Base-by-base conservation (phyloP, 2,113 vertebrate genomes). In the Xiphophorus couchianus region DNA sequence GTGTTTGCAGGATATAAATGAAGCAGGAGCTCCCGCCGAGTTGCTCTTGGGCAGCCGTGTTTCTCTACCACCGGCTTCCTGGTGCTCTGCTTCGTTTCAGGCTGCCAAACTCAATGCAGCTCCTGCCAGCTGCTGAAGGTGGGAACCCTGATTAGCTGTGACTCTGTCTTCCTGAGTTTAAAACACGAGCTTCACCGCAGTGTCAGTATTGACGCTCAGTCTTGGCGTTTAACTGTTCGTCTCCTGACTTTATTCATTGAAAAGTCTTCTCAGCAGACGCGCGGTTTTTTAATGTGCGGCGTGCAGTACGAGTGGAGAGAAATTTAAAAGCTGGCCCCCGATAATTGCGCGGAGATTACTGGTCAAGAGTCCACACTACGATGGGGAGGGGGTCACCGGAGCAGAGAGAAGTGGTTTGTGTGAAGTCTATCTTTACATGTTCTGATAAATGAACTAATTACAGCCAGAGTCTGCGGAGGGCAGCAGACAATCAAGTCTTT, bases 361-460 rank as follows among this genome's bases (percentile, higher is more conserved):
- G 69, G 74, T 83, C 86, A 81, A 65, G 72, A 80, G 79, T 77
- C 81, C 69, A 86, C 42, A 69, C 72, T 86, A 77, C 62, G 28
- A 37, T 37, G 35, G 35, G 10, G 10, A 2, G 10, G 0, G 29
- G 74, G 51, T 84, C 84, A 74, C 11, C 3, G 51, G 35, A 69
- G 81, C 74, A 37, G 37, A 76, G 82, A 70, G 44, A 82, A 76
- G 86, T 28, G 67, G 25, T 63, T 61, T 73, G 81, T 81, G 77
- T 83, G 77, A 76, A 78, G 84, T 81, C 67, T 60, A 84, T 74
- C 74, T 86, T 63, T 87, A 84, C 80, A 78, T 85, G 87, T 81
- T 77, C 65, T 80, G 86, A 84, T 88, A 88, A 89, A 90, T 85
- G 68, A 86, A 82, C 74, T 84, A 88, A 91, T 93, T 91, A 90